These are phyloP conservation scores for Protula sp. DNA, from an alignment of 2,888 invertebrate species.

Conservation along the genomic window DNA sequence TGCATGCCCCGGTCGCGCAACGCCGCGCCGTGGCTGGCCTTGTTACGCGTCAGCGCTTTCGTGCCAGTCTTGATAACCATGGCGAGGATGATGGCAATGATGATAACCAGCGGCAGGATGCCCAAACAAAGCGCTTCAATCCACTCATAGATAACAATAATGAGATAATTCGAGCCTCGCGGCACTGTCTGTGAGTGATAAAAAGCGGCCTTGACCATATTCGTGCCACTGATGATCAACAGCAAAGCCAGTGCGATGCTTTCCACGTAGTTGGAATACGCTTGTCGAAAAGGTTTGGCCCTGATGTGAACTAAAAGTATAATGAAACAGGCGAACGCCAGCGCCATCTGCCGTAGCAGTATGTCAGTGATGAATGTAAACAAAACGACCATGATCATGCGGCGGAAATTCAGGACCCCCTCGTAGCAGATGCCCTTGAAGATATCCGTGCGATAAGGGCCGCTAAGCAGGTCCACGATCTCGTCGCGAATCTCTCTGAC, in stretches of 20 bases:
- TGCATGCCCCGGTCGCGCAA: too few relatives aligned
- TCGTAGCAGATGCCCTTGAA: conserved; percentile 18
- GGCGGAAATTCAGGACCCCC: conserved; percentile 16
- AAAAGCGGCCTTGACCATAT: conserved; percentile 16
- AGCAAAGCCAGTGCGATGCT: conserved; percentile 10
- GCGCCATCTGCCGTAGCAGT: conserved; percentile 5
- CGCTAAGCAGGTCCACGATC: conserved; percentile 11
- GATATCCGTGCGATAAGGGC: conserved; percentile 10
- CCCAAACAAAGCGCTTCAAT: conserved; percentile 11
- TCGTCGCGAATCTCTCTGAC: not conserved
- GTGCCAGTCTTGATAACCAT: not conserved
- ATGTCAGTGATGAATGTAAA: conserved; percentile 7
- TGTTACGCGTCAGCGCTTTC: too few relatives aligned
- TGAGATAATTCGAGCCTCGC: conserved; percentile 3
- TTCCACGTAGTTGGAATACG: conserved; percentile 13
- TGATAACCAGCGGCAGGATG: conserved; percentile 7
- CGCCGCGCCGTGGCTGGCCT: too few relatives aligned
- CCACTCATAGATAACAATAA: conserved; percentile 18
- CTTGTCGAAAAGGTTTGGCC: conserved; percentile 9
- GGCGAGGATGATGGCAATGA: not conserved
- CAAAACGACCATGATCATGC: conserved; percentile 9
- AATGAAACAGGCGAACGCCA: conserved; percentile 4
- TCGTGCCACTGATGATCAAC: conserved; percentile 8
- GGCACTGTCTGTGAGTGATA: conserved; percentile 2
- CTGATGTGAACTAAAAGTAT: conserved; percentile 9